A percentile compares a stretch with the other conserved stretches of the same genome.
These are phyloP conservation scores for Cacoxenus indagator DNA, from an alignment of 2,888 invertebrate species.

Conservation along the genomic window DNA sequence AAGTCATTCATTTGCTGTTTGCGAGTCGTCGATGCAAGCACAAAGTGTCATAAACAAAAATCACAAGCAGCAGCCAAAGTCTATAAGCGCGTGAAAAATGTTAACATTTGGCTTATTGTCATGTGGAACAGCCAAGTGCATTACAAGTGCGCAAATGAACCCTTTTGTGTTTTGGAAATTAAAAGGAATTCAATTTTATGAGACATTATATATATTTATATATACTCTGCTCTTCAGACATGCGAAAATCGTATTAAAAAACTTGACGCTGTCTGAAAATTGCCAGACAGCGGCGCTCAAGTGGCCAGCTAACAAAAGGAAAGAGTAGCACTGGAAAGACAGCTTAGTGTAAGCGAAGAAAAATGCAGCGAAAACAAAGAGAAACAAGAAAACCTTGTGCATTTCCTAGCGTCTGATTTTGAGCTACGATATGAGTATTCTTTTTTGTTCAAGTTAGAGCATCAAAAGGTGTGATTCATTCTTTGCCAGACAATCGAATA, in stretches of 20 bases:
- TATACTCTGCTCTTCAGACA: slow-evolving; percentile 28
- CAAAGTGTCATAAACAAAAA: not conserved
- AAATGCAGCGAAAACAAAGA: no score
- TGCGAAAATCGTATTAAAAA: slow-evolving; percentile 50
- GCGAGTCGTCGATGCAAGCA: not conserved
- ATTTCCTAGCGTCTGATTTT: no score
- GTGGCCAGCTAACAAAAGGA: not conserved
- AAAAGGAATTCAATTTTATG: slow-evolving; percentile 65
- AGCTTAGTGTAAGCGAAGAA: no score
- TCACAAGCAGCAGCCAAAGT: not conserved
- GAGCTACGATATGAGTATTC: no score
- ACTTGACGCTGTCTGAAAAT: slow-evolving; percentile 3
- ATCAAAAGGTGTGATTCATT: slow-evolving; percentile 11
- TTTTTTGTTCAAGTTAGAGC: no score
- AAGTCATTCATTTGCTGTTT: not conserved
- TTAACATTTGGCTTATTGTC: slow-evolving; percentile 6
- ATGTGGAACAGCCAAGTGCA: slow-evolving; percentile 20
- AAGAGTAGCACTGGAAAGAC: no score
- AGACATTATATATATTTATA: slow-evolving; percentile 50
- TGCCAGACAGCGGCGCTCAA: slow-evolving; percentile 19
- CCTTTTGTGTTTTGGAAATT: slow-evolving; percentile 50
- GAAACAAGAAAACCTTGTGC: no score
- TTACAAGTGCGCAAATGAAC: slow-evolving; percentile 50
- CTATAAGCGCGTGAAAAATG: not conserved
- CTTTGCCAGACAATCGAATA: not conserved